Conservation (phyloP, 1,140 invertebrate species). For the roundworm (Caenorhabditis elegans) region DNA sequence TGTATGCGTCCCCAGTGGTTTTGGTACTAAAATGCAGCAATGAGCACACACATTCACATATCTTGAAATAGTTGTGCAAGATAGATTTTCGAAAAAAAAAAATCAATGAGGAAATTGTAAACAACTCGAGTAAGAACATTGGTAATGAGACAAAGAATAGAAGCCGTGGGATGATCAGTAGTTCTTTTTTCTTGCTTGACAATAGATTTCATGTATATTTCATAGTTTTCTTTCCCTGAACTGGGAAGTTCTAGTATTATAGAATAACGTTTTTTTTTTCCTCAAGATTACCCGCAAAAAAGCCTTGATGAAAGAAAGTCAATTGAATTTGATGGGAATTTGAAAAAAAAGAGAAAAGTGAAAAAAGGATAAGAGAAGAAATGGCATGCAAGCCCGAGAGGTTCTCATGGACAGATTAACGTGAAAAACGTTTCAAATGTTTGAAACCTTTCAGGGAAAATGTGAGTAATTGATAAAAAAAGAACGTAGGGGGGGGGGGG, state of each 20-base stretch:
- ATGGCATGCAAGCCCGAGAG: background rate
- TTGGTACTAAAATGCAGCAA: background rate
- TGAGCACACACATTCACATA: background rate
- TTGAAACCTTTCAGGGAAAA: no score
- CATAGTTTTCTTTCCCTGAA: background rate
- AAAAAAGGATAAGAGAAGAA: background rate
- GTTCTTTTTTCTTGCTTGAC: background rate
- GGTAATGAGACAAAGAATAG: background rate
- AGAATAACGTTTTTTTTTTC: no score
- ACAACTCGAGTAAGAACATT: background rate
- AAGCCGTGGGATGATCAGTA: background rate
- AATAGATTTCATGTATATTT: background rate
- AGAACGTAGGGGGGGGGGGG: no score
- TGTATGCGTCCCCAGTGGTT: slow-evolving; percentile 6
- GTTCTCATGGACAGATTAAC: slow-evolving; percentile 20
- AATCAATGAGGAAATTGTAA: background rate
- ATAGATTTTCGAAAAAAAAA: background rate
- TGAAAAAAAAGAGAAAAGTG: background rate
- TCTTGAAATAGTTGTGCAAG: background rate
- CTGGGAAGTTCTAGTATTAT: no score
- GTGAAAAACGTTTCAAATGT: slow-evolving; percentile 20
- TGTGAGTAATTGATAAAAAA: slow-evolving; percentile 15
- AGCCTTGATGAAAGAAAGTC: no score
- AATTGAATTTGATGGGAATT: no score
- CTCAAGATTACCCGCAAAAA: no score